Conservation (phyloP, 2,888 invertebrate genomes). For the Lithophane semibrunnea region DNA sequence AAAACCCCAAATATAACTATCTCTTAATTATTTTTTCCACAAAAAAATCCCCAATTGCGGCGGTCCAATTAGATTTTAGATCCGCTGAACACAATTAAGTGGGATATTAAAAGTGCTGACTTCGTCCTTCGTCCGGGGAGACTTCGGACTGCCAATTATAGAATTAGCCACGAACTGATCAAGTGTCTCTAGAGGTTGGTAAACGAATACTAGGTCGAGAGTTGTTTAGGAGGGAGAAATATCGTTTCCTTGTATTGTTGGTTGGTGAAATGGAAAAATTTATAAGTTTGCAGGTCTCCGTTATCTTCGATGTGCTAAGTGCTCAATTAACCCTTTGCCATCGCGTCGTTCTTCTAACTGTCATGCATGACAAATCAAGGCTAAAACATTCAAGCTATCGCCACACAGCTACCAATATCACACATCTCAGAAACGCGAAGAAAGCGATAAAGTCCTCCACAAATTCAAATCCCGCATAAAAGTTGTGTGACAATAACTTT, state of each 20-base stretch:
- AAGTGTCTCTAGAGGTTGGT: slow-evolving; percentile 46
- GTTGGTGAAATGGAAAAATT: neutral
- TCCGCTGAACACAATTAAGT: slow-evolving; percentile 54
- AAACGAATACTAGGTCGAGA: slow-evolving; percentile 26
- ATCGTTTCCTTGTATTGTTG: neutral
- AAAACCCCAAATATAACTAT: slow-evolving; percentile 31
- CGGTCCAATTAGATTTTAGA: slow-evolving; percentile 57
- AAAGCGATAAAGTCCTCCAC: slow-evolving; percentile 53
- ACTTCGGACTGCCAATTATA: slow-evolving; percentile 61
- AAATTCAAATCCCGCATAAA: slow-evolving; percentile 64
- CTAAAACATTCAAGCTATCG: slow-evolving; percentile 5
- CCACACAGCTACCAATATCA: slow-evolving; percentile 9
- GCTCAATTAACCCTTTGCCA: neutral
- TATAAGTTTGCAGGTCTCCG: neutral
- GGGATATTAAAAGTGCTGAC: slow-evolving; percentile 63
- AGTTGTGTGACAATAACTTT: slow-evolving; percentile 73
- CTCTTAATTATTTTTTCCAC: slow-evolving; percentile 45
- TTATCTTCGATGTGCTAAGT: neutral
- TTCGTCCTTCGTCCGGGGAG: slow-evolving; percentile 46
- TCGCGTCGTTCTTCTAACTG: neutral
- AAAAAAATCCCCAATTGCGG: slow-evolving; percentile 53
- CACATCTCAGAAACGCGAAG: slow-evolving; percentile 12
- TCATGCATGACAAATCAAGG: neutral
- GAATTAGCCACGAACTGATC: slow-evolving; percentile 59
- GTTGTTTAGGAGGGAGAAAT: neutral